Percentiles rank a stretch among this genome's conserved stretches.
phyloP scores from a whole-genome alignment of 2,888 invertebrate genomes.

The Galerucella pusilla region DNA sequence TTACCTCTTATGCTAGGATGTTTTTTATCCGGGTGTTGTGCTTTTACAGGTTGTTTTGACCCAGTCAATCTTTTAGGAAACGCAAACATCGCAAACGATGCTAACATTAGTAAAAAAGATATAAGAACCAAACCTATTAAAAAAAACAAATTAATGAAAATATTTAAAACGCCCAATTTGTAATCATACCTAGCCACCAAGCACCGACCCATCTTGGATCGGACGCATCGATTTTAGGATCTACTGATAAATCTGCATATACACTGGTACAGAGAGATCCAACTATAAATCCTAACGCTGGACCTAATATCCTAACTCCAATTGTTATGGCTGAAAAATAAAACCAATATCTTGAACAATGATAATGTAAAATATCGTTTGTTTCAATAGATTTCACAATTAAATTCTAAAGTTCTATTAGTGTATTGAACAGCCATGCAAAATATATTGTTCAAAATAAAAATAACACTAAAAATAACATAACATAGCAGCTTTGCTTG shows the following conservation, averaged over 20 bases:
- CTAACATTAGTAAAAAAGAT: constrained; percentile 82
- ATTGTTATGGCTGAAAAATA: constrained; percentile 83
- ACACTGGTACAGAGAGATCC: constrained; percentile 90
- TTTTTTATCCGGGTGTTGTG: constrained; percentile 62
- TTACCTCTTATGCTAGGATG: constrained; percentile 66
- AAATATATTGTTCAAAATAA: constrained; percentile 3
- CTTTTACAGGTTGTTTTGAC: constrained; percentile 61
- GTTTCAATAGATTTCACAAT: too few species aligned
- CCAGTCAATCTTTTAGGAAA: constrained; percentile 83
- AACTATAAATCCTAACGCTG: constrained; percentile 89
- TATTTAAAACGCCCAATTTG: not conserved
- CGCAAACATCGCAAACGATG: constrained; percentile 89
- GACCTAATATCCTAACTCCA: constrained; percentile 90
- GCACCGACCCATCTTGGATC: constrained; percentile 96
- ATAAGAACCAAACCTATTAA: constrained; percentile 82
- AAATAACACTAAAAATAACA: not conserved
- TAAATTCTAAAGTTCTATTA: not conserved
- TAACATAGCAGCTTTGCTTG: not conserved
- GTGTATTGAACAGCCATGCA: not conserved
- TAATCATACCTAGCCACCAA: constrained; percentile 88
- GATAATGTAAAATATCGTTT: not conserved
- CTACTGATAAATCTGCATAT: constrained; percentile 82
- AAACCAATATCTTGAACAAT: not conserved
- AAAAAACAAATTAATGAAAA: constrained; percentile 48
- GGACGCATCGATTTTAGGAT: constrained; percentile 79